Evolutionary conservation across 2,113 vertebrate genomes (phyloP).

Genomic region (Cariama cristata): DNA sequence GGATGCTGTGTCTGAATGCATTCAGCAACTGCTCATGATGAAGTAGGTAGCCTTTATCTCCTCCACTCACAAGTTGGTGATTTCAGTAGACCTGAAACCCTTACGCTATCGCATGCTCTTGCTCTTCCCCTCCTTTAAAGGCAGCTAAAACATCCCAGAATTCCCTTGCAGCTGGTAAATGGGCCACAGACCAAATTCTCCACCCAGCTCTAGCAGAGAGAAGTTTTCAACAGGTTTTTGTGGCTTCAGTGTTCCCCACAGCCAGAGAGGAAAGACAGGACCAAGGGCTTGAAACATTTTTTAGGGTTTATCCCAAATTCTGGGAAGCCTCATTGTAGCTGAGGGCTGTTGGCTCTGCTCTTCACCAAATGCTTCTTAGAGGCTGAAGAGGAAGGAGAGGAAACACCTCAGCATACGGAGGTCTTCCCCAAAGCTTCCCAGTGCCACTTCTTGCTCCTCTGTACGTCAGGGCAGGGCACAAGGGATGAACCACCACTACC

Average conservation of each 20-base stretch:
- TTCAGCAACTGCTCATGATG: neutral
- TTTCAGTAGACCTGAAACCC: neutral
- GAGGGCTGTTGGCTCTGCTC: neutral
- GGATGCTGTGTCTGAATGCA: neutral
- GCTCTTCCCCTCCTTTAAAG: neutral
- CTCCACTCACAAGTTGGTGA: neutral
- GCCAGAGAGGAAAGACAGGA: neutral
- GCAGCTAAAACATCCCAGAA: neutral
- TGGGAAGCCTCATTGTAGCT: neutral
- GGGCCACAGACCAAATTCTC: neutral
- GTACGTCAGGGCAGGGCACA: neutral
- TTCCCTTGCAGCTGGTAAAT: neutral
- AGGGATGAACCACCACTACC: neutral
- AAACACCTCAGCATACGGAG: neutral
- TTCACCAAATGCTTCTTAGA: neutral
- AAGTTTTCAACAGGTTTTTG: neutral
- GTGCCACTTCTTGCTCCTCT: neutral
- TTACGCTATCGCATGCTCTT: accelerated
- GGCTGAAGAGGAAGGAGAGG: neutral
- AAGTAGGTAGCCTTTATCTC: neutral
- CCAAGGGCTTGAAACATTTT: neutral
- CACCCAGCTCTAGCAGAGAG: neutral
- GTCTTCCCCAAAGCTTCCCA: neutral
- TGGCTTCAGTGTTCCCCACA: neutral
- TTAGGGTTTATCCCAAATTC: neutral